Percentiles rank a stretch among this genome's conserved stretches.
phyloP scores from a whole-genome alignment of 1,140 invertebrate genomes.

The Drosophila prosaltans region DNA sequence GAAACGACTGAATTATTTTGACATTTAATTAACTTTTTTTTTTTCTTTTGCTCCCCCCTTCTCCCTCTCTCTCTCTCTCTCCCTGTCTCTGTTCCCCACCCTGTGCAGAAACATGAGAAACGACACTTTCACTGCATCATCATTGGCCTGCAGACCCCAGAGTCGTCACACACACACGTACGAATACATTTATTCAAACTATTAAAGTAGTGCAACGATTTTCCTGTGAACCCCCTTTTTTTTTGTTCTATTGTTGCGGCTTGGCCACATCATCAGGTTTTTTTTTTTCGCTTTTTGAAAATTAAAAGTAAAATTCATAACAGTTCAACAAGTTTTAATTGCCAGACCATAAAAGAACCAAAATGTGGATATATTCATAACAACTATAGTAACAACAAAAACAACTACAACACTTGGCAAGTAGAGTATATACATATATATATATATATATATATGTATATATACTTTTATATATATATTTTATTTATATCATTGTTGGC shows the following conservation, averaged over 20 bases:
- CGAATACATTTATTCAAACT: background rate
- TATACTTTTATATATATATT: conserved; percentile 49
- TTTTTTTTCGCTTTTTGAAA: too few species aligned
- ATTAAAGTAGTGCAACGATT: conserved; percentile 40
- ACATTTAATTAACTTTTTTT: too few species aligned
- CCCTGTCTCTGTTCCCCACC: background rate
- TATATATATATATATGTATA: conserved; percentile 18
- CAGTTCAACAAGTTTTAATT: conserved; percentile 23
- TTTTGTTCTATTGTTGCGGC: too few species aligned
- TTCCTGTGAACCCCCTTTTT: background rate
- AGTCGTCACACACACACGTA: conserved; percentile 10
- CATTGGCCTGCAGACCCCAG: conserved; percentile 29
- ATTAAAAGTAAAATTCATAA: too few species aligned
- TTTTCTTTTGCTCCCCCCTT: too few species aligned
- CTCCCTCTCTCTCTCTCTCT: too few species aligned
- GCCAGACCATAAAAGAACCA: conserved; percentile 49
- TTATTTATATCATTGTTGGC: conserved; percentile 76
- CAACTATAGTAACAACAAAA: background rate
- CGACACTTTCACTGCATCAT: conserved; percentile 74
- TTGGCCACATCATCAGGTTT: too few species aligned
- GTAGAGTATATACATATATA: conserved; percentile 20
- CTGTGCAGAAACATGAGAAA: conserved; percentile 65
- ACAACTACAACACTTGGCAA: conserved; percentile 26
- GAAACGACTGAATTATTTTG: too few species aligned
- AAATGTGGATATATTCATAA: conserved; percentile 46